Evolutionary conservation across 2,797 vertebrate species (phyloP).

Genomic region (Myripristis jacobus): DNA sequence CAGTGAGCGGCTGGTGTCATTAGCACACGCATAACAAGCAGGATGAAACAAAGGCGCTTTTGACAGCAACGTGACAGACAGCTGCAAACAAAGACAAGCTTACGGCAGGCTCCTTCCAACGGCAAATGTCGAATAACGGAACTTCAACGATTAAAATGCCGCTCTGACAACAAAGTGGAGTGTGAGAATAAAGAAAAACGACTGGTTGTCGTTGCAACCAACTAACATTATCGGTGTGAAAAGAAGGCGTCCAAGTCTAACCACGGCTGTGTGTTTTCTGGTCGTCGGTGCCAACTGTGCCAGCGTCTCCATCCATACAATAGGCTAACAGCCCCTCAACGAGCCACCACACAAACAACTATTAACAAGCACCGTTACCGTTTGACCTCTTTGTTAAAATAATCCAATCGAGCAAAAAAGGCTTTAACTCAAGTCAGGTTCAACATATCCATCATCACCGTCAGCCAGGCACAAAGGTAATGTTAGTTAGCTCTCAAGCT

Average conservation of each 20-base stretch:
- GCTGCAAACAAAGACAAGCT: slow-evolving; percentile 76
- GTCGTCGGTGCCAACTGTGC: slow-evolving; percentile 60
- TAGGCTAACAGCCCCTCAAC: slow-evolving; percentile 37
- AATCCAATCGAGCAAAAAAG: not conserved
- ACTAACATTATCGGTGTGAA: slow-evolving; percentile 6
- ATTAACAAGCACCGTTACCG: not conserved
- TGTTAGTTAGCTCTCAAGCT: slow-evolving; percentile 14
- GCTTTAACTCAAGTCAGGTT: fast-evolving
- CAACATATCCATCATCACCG: not conserved
- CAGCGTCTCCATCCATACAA: slow-evolving; percentile 60
- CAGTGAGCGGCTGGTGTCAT: slow-evolving; percentile 6
- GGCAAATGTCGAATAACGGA: not conserved
- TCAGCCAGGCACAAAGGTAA: not conserved
- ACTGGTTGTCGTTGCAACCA: not conserved
- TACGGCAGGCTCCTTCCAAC: not conserved
- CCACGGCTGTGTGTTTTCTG: not conserved
- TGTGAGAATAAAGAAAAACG: too few species aligned
- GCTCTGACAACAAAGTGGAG: not conserved
- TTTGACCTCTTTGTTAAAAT: not conserved
- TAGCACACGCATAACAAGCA: slow-evolving; percentile 8
- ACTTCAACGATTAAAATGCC: not conserved
- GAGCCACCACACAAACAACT: slow-evolving; percentile 4
- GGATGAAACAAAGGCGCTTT: slow-evolving; percentile 71
- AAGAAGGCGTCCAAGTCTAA: not conserved
- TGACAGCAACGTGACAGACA: slow-evolving; percentile 54